Evolutionary conservation across 2,797 vertebrate genomes (phyloP).

Genomic region (Sphenopsis melanotis): DNA sequence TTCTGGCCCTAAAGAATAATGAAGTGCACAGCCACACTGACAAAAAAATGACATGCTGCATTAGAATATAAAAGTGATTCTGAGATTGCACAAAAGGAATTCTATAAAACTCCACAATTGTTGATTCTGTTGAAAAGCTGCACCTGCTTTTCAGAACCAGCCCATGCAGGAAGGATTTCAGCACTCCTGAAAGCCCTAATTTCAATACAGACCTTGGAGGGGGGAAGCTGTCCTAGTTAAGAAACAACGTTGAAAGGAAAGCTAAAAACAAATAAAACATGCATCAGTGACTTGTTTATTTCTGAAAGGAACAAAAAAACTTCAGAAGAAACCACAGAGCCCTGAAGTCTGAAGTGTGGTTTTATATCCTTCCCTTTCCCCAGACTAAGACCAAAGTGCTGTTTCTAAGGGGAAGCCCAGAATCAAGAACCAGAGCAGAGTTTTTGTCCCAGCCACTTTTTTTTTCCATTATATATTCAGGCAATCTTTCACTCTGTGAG

Average conservation of each 20-base stretch:
- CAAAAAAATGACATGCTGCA: not conserved
- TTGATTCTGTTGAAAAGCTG: not conserved
- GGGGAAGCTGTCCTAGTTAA: constrained; percentile 48
- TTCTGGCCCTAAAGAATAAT: not conserved
- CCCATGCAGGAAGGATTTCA: not conserved
- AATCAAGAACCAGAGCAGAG: not conserved
- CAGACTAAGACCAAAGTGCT: not conserved
- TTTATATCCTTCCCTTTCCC: not conserved
- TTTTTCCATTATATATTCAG: fast-evolving
- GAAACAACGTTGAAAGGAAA: constrained; percentile 23
- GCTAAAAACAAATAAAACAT: constrained; percentile 46
- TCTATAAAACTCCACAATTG: not conserved
- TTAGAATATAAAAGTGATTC: not conserved
- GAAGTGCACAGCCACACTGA: not conserved
- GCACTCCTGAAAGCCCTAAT: not conserved
- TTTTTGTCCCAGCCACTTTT: not conserved
- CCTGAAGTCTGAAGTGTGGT: not conserved
- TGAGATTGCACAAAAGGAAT: not conserved
- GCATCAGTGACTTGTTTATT: constrained; percentile 33
- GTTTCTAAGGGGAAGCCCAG: not conserved
- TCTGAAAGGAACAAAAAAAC: not conserved
- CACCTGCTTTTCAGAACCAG: not conserved
- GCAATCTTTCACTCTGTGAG: not conserved
- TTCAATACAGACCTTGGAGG: constrained; percentile 12
- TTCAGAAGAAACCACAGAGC: constrained; percentile 1